These are phyloP conservation scores for Dicyrtoma fusca DNA, from an alignment of 2,888 invertebrate species.

Conservation along the genomic window DNA sequence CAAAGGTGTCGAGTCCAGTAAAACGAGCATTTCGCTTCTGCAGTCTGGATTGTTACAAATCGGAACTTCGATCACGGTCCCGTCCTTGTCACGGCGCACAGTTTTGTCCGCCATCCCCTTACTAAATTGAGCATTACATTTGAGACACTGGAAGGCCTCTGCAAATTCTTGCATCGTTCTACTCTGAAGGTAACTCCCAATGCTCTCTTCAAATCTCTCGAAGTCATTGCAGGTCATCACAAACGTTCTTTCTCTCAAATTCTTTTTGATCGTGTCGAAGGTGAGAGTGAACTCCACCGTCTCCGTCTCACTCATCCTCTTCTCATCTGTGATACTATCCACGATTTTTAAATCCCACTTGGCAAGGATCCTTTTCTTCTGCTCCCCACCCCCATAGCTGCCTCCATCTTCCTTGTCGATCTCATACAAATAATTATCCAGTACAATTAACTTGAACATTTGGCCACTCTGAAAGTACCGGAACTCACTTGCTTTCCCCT, in stretches of 20 bases:
- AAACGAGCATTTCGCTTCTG: constrained; percentile 48
- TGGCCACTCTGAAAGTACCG: constrained; percentile 51
- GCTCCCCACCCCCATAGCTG: constrained; percentile 19
- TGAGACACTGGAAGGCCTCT: constrained; percentile 54
- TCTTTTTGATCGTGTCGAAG: constrained; percentile 54
- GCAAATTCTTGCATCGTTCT: constrained; percentile 53
- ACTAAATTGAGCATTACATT: constrained; percentile 55
- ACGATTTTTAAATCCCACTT: constrained; percentile 55
- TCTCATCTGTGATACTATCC: constrained; percentile 48
- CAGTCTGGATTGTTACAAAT: constrained; percentile 54
- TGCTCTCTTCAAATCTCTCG: constrained; percentile 48
- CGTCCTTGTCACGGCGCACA: constrained; percentile 45
- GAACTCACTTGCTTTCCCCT: constrained; percentile 35
- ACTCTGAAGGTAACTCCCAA: constrained; percentile 49
- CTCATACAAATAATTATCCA: constrained; percentile 52
- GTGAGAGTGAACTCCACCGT: constrained; percentile 51
- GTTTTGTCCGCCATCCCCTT: constrained; percentile 42
- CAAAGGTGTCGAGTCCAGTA: constrained; percentile 49
- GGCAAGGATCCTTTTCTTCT: constrained; percentile 19
- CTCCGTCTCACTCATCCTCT: constrained; percentile 51
- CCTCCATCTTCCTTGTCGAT: constrained; percentile 38
- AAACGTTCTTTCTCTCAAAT: constrained; percentile 50
- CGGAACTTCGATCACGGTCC: constrained; percentile 45
- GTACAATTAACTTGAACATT: constrained; percentile 45
- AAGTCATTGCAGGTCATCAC: constrained; percentile 53